Base-by-base conservation (phyloP, 2,797 vertebrate genomes). In the Pangasius sanitwongsei region DNA sequence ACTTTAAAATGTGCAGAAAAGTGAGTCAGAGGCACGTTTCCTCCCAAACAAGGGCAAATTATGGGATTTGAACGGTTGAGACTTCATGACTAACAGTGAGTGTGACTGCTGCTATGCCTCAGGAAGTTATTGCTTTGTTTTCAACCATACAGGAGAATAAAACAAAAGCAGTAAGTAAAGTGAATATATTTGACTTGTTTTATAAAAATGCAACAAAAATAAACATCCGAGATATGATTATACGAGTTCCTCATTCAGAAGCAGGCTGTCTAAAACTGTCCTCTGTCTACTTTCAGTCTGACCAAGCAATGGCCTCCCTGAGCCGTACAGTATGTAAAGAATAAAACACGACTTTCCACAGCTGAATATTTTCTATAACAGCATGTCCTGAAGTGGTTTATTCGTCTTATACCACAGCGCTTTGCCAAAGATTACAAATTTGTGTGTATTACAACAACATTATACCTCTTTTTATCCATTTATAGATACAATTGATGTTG, bases 1-100 rank as follows among this genome's bases (percentile, higher is more conserved):
- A 44, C 69, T 90, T 84, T 75, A 87, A 74, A 89, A 92, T 92
- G 92, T 95, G 94, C 93, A 92, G 93, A 95, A 94, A 95, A 94
- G 89, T 95, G 95, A 96, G 91, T 96, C 95, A 95, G 89, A 89
- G 87, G 34, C 86, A 87, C 88, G 91, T 83, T 94, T 94, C 93
- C 69, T 77, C 57, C 86, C 86, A 86, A 88, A 84, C 55, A n/a
- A 77, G 94, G 92, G 91, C 88, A 88, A 5, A 61, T 13, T 90
- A 90, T 93, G 94, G 18, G 89, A 86, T 86, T 78, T 83, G 92
- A 93, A 77, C 88, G 89, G 92, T 93, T 91, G 90, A 92, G 92
- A 87, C 90, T 91, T 89, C 85, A 91, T 95, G 94, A 95, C 92
- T 96, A 94, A 95, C 8, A 59, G 91, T 72, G 91, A 92, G 90